A percentile compares a stretch with the other conserved stretches of the same genome.
Conservation (phyloP, 2,113 vertebrate species). For the Macaca mulatta region DNA sequence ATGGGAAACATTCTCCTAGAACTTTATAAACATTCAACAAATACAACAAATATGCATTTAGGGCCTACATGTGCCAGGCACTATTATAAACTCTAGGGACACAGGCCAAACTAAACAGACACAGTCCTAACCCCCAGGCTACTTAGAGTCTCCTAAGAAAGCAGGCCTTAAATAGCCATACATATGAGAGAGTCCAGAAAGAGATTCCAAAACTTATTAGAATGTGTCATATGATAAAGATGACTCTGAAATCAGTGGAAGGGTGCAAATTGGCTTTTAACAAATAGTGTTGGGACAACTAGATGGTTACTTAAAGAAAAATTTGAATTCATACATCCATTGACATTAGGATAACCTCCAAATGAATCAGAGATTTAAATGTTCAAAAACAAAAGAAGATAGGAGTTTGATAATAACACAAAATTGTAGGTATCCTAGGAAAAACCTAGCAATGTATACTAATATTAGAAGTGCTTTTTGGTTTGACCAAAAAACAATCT, state of each 20-base stretch:
- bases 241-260: not conserved
- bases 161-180: not conserved
- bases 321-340: not conserved
- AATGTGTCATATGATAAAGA: not conserved
- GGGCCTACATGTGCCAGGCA: not conserved
- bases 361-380: not conserved
- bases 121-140: not conserved
- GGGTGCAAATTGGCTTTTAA: not conserved
- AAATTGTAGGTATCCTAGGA: not conserved
- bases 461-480: not conserved
- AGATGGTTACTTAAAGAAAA: not conserved
- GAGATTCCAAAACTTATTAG: not conserved
- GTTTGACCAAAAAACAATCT: not conserved
- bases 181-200: not conserved
- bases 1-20: not conserved
- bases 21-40: not conserved
- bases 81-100: not conserved
- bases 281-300: not conserved
- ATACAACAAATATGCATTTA: not conserved
- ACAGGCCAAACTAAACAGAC: not conserved
- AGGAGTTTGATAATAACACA: not conserved
- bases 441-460: not conserved
- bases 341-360: not conserved
- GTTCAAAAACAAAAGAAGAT: not conserved
- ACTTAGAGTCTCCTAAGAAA: not conserved